Conservation (phyloP, 2,113 vertebrate species). For the Ameiurus melas region DNA sequence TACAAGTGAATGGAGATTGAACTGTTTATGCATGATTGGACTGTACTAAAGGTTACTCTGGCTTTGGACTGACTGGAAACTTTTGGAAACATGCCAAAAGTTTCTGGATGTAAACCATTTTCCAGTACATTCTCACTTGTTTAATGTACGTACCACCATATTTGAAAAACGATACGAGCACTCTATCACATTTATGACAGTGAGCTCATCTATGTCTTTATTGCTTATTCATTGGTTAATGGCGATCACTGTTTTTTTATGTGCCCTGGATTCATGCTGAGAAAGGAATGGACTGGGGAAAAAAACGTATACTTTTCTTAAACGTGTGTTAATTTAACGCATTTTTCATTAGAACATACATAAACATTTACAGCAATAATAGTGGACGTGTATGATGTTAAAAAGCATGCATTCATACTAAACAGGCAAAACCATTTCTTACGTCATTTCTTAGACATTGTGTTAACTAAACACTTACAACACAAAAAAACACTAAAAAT, state of each 20-base stretch:
- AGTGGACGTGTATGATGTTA: constrained; percentile 28
- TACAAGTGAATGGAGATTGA: neutral
- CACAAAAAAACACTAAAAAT: neutral
- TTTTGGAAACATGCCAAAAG: constrained; percentile 16
- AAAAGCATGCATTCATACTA: constrained; percentile 24
- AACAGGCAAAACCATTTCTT: neutral
- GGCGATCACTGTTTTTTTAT: constrained; percentile 50
- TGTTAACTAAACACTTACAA: neutral
- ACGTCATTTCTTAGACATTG: neutral
- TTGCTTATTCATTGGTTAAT: constrained; percentile 22
- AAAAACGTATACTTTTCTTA: neutral
- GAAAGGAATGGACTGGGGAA: neutral
- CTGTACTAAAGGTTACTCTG: constrained; percentile 19
- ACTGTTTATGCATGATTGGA: neutral
- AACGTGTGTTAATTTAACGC: neutral
- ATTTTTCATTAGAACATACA: neutral
- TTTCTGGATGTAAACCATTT: constrained; percentile 37
- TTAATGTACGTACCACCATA: constrained; percentile 1
- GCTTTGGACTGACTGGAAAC: constrained; percentile 4
- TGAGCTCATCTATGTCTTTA: constrained; percentile 22
- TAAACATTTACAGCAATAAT: constrained; percentile 8
- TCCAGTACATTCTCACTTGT: constrained; percentile 10
- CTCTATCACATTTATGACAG: constrained; percentile 17
- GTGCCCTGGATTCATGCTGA: constrained; percentile 64
- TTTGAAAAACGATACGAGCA: constrained; percentile 7